Percentiles rank a stretch among this genome's conserved stretches.
Evolutionary conservation across 2,797 vertebrate species (phyloP).

Genomic region (Rhinoraja longicauda): DNA sequence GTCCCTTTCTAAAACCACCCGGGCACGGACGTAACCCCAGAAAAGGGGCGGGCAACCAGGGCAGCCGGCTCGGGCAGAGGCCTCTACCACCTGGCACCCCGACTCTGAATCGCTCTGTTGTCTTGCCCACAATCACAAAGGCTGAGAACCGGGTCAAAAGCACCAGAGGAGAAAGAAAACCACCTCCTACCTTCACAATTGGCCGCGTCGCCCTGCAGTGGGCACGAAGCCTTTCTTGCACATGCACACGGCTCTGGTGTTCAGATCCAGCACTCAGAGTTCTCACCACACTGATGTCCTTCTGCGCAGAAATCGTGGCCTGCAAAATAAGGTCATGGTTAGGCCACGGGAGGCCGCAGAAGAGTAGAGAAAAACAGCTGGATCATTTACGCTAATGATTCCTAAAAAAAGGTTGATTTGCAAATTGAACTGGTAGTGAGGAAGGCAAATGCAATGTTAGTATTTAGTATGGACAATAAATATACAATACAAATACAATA

Average conservation of each 20-base stretch:
- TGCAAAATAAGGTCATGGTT: constrained; percentile 49
- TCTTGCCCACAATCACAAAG: no score
- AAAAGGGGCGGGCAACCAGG: no score
- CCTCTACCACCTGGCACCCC: no score
- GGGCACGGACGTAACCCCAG: no score
- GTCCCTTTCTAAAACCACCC: no score
- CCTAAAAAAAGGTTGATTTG: no score
- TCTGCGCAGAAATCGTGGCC: constrained; percentile 92
- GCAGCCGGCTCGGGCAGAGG: no score
- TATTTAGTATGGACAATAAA: no score
- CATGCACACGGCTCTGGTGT: constrained; percentile 83
- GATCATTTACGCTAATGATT: neutral
- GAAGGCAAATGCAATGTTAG: no score
- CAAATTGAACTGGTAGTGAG: no score
- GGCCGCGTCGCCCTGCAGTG: constrained; percentile 75
- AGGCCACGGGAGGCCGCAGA: no score
- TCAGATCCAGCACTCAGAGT: constrained; percentile 84
- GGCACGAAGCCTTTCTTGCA: constrained; percentile 81
- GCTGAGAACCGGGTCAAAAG: neutral
- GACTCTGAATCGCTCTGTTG: neutral
- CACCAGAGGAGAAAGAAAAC: neutral
- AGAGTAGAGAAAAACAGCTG: neutral
- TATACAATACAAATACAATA: no score
- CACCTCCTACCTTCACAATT: constrained; percentile 82
- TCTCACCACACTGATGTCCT: constrained; percentile 83